Evolutionary conservation across 92 coral and sea anemone genomes (phyloP), one percentile per base, ranked within the genome.

Genomic region (Nematostella vectensis): DNA sequence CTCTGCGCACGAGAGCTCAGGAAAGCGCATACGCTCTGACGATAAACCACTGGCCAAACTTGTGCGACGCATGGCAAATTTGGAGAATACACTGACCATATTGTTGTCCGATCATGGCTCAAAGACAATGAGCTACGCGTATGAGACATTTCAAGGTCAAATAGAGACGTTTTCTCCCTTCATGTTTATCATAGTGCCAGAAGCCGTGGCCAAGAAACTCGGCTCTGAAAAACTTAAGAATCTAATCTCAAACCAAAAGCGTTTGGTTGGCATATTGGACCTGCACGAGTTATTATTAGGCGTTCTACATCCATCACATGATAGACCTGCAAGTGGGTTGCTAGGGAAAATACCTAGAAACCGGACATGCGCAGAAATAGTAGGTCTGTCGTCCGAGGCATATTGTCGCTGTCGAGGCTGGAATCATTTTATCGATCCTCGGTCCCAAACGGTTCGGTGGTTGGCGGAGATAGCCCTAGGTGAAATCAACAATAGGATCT

Each of bases 61-160:
- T 47, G 69, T 89, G 8, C 69, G 55, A 31, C 67, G 57, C 27
- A 68, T 81, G 78, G 76, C 96, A 0, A 60, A 72, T 54, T 68
- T 58, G 15, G 59, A 70, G 3, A 74, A 77, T 54, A 89, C 96
- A 6, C 47, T 89, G 40, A 89, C 89, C 1, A 70, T 89, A 22
- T 43, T 89, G 28, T 47, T 89, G 27, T 89, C 96, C 4, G 95
- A 89, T 69, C 96, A 89, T 33, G 96, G 96, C 2, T 78, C 83
- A 1, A 89, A 89, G 62, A 89, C 96, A 0, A 66, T 81, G 9
- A 72, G 70, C 23, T 89, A 89, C 57, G 83, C 95, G 18, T 80
- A 67, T 4, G 55, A 58, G 8, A 80, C 95, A 12, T 62, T 81
- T 15, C 67, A 71, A 11, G 96, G 96, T 13, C 65, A 80, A 15